phyloP scores from a whole-genome alignment of 2,113 vertebrate genomes.

The Sinocyclocheilus rhinocerous region DNA sequence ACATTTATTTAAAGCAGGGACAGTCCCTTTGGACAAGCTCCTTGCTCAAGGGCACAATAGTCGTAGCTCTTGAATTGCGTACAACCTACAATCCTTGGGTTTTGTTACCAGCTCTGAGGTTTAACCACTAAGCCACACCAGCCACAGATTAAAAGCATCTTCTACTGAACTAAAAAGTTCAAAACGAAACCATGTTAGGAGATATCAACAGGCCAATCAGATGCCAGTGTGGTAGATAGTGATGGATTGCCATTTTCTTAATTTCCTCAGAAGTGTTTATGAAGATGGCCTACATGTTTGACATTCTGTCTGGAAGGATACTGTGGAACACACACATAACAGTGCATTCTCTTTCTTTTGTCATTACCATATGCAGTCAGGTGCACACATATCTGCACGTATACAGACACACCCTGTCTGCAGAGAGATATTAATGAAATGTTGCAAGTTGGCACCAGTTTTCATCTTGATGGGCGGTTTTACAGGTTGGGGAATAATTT shows the following conservation, averaged over 20 bases:
- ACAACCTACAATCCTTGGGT: background rate
- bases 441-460: background rate
- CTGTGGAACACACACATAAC: background rate
- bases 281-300: background rate
- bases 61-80: background rate
- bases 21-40: background rate
- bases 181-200: background rate
- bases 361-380: background rate
- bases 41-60: background rate
- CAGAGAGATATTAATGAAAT: background rate
- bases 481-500: constrained; percentile 10
- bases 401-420: constrained; percentile 9
- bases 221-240: background rate
- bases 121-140: background rate
- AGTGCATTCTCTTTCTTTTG: constrained; percentile 14
- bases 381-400: background rate
- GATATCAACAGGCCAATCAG: background rate
- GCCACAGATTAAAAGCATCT: background rate
- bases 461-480: background rate
- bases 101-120: background rate
- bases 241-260: background rate
- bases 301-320: background rate
- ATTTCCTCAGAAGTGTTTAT: constrained; percentile 24
- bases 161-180: background rate
- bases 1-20: background rate